Percentiles rank a stretch among this genome's conserved stretches.
phyloP scores from a whole-genome alignment of 2,888 invertebrate species.

The Cryptocephalus primarius region DNA sequence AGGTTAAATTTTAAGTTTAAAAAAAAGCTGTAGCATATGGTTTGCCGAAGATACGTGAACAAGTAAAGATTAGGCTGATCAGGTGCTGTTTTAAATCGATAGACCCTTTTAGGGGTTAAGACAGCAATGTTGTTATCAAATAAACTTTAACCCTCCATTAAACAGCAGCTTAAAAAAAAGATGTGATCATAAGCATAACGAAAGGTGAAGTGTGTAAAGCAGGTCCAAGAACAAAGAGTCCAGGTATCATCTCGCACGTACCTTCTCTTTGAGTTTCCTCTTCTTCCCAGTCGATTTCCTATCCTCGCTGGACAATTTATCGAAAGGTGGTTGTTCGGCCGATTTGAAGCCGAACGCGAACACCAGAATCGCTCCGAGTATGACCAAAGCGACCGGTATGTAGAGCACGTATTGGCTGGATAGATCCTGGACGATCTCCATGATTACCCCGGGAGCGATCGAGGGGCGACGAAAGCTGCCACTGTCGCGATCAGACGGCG shows the following conservation, averaged over 20 bases:
- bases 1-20: too few relatives aligned
- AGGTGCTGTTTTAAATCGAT: too few relatives aligned
- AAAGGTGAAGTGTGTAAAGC: too few relatives aligned
- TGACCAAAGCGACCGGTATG: conserved; percentile 44
- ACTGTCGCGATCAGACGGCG: conserved; percentile 3
- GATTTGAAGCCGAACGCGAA: conserved; percentile 28
- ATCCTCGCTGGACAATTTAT: conserved; percentile 58
- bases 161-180: too few relatives aligned
- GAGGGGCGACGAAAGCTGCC: conserved; percentile 10
- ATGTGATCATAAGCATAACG: too few relatives aligned
- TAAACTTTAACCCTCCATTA: too few relatives aligned
- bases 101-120: too few relatives aligned
- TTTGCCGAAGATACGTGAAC: too few relatives aligned
- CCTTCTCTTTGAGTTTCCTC: conserved; percentile 62
- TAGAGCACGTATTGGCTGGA: conserved; percentile 46
- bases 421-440: conserved; percentile 51
- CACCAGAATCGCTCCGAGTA: conserved; percentile 23
- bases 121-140: too few relatives aligned
- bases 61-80: too few relatives aligned
- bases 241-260: conserved; percentile 30
- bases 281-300: conserved; percentile 58
- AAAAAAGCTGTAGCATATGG: too few relatives aligned
- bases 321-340: conserved; percentile 62
- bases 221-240: too few relatives aligned
- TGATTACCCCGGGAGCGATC: conserved; percentile 23